Evolutionary conservation across 1,140 invertebrate genomes (phyloP).

Genomic region (Drosophila punjabiensis): DNA sequence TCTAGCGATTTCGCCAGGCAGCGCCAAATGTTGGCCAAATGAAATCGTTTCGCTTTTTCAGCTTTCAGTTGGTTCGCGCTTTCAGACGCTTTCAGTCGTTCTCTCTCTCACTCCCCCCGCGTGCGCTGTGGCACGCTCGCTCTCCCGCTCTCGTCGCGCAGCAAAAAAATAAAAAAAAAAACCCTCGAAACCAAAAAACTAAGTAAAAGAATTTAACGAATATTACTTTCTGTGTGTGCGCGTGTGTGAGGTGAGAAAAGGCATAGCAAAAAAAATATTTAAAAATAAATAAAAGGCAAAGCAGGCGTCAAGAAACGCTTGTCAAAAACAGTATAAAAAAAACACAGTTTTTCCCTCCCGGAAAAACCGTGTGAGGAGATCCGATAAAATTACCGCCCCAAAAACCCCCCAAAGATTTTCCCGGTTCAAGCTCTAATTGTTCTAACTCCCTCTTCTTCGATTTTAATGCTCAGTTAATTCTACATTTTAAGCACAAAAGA

Average conservation of each 20-base stretch:
- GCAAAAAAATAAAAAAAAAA: constrained; percentile 10
- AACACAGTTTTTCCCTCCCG: background rate
- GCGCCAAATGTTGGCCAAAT: constrained; percentile 56
- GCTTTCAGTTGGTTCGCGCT: constrained; percentile 63
- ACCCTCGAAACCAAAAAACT: constrained; percentile 10
- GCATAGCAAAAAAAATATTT: background rate
- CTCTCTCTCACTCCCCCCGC: constrained; percentile 3
- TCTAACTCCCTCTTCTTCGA: background rate
- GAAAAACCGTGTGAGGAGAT: background rate
- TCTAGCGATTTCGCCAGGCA: constrained; percentile 58
- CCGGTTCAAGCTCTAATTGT: constrained; percentile 2
- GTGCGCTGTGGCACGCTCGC: constrained; percentile 21
- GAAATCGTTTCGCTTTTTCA: constrained; percentile 50
- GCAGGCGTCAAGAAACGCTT: constrained; percentile 4
- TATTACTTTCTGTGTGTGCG: constrained; percentile 27
- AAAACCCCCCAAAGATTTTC: background rate
- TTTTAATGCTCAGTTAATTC: background rate
- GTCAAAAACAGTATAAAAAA: constrained; percentile 7
- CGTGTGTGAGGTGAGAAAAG: constrained; percentile 32
- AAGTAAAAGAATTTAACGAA: constrained; percentile 6
- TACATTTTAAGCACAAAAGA: background rate
- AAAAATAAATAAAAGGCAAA: background rate
- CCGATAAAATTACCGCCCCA: background rate
- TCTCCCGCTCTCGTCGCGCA: constrained; percentile 31
- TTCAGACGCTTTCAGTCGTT: constrained; percentile 62